These are phyloP conservation scores for Polydrusus tereticollis DNA, from an alignment of 2,888 invertebrate genomes.

Conservation along the genomic window DNA sequence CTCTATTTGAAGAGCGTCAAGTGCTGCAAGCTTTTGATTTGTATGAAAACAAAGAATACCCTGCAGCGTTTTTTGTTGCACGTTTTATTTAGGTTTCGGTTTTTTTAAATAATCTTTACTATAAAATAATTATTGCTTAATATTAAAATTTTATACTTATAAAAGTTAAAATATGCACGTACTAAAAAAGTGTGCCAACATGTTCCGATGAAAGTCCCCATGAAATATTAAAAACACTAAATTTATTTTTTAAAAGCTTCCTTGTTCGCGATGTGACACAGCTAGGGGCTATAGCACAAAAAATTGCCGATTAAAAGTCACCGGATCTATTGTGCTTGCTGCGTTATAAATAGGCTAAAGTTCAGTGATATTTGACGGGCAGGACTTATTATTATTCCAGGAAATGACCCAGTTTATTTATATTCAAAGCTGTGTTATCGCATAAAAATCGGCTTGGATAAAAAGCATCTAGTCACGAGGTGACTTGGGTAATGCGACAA, in stretches of 20 bases:
- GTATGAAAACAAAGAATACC: too few species aligned
- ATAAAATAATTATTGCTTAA: too few species aligned
- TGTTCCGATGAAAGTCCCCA: too few species aligned
- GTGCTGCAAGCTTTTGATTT: too few species aligned
- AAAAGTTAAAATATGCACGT: too few species aligned
- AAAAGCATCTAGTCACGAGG: slow-evolving; percentile 6
- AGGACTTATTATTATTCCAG: slow-evolving; percentile 28
- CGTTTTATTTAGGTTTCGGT: too few species aligned
- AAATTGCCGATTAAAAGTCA: slow-evolving; percentile 31
- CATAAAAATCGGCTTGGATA: not conserved
- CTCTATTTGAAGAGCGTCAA: too few species aligned
- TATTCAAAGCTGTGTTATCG: slow-evolving; percentile 16
- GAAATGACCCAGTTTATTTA: slow-evolving; percentile 27
- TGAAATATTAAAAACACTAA: too few species aligned
- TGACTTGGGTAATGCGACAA: not conserved
- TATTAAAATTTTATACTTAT: too few species aligned
- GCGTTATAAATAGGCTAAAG: slow-evolving; percentile 20
- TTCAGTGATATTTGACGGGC: slow-evolving; percentile 28
- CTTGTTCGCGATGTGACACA: slow-evolving; percentile 3
- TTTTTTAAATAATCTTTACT: too few species aligned
- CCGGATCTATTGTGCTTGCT: slow-evolving; percentile 22
- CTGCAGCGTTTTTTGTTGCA: too few species aligned
- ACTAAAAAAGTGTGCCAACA: too few species aligned
- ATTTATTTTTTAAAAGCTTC: not conserved
- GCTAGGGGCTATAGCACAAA: slow-evolving; percentile 12